Base-by-base conservation (phyloP, 37 sponge, comb jelly and placozoan genomes). In the Ianthella basta region DNA sequence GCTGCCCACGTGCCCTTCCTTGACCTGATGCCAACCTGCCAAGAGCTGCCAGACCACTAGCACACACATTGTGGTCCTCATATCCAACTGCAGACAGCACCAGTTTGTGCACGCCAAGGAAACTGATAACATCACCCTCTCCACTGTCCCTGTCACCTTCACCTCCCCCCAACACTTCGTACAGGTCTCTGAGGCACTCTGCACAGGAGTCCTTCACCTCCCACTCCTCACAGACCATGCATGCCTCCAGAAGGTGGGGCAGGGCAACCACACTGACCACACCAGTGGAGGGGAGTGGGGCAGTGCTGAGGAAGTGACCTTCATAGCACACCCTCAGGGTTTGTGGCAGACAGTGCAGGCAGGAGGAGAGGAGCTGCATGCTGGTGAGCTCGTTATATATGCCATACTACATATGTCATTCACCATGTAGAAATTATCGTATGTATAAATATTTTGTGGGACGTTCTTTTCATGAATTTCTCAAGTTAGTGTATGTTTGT, bases 191-290 rank as follows among this genome's bases (percentile, higher is more conserved):
- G 1, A 69, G 32, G 35, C 10, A 35, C 34, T 69, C 70, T 29
- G 34, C 18, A 6, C 70, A 69, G 34, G 70, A 69, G 34, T 69
- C 70, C 34, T 30, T 69, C 35, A 69, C 70, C 33, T 69, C 70
- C 70, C 70, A 69, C 35, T 69, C 34, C 18, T 69, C 35, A 18
- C 35, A 69, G 35, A 13, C 35, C 70, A 69, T 69, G 35, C 70
- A 69, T 16, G 34, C 29, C 33, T 32, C 35, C 32, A 69, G 70
- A n/a, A 69, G 32, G 35, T 4, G 18, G 27, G 27, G 70, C 27
- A 69, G 70, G 29, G 70, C 6, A 13, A 33, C 12, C 18, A 69
- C 33, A 33, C 27, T 15, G 10, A 69, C 19, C 35, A n/a, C 70
- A 32, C 6, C 27, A 12, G 35, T 1, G 12, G 29, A 16, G 12